Evolutionary conservation across 1,140 invertebrate genomes (phyloP), one percentile per base, ranked within the genome.

Genomic region (Zaprionus gabonicus): DNA sequence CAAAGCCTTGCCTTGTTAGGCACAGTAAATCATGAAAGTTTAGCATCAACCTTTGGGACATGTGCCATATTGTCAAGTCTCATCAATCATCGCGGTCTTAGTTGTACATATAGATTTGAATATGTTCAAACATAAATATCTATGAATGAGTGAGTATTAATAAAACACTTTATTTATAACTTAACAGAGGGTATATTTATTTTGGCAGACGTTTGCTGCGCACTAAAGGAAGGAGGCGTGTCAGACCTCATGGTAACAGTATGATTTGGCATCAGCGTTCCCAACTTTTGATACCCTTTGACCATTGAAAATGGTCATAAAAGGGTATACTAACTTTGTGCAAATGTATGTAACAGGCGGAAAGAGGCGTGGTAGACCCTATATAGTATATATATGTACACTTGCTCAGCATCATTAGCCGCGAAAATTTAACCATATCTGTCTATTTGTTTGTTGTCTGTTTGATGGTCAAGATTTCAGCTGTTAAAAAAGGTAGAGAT

Each of bases 1-100:
- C 60, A 71, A 65, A 64, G 60, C 27, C 20, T 34, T 20, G 38
- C 17, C 36, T 64, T 71, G 68, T 71, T 53, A 13, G 23, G 7
- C 59, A 69, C 15, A 6, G 27, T 62, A 71, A 71, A 64, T 64
- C 59, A 28, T 10, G 15, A 6, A 56, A 44, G 10, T 56, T 53
- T 25, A 4, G 13, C 17, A 41, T 17, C 20, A 28, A 51, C 38
- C 28, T 67, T 23, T 28, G 17, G 15, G 34, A 46, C 27, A 68
- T 58, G 63, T 67, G 55, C 13, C 56, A n/a, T n/a, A 25, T n/a
- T 12, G 25, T 15, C 44, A 28, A 69, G 15, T 31, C 56, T 23
- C 44, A 69, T 69, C 53, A 38, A 69, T 51, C 46, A 25, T 7
- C n/a, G 9, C 2, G 41, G 41, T n/a, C 7, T 17, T 13, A 38